A percentile compares a stretch with the other conserved stretches of the same genome.
Conservation (phyloP, 2,888 invertebrate species). For the Mantis religiosa region DNA sequence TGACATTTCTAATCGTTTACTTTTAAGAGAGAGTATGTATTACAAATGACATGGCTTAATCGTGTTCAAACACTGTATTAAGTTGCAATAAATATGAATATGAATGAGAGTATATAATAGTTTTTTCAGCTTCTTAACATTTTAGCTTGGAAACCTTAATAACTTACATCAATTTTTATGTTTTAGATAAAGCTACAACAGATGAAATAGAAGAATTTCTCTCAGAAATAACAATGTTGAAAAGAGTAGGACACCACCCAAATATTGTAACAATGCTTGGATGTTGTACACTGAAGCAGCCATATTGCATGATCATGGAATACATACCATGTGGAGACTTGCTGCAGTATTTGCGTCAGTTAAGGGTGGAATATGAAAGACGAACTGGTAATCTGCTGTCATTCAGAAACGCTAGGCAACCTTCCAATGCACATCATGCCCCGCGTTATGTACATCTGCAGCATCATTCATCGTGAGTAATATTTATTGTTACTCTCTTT, state of each 20-base stretch:
- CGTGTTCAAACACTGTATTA: too few relatives aligned
- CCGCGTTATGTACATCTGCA: constrained; percentile 25
- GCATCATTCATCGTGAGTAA: constrained; percentile 12
- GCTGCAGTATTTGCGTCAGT: constrained; percentile 51
- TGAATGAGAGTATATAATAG: too few relatives aligned
- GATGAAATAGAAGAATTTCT: constrained; percentile 60
- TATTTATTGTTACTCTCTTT: background rate
- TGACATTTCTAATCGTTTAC: too few relatives aligned
- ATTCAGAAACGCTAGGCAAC: background rate
- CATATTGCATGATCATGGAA: constrained; percentile 72
- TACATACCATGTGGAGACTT: constrained; percentile 75
- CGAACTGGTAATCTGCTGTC: background rate
- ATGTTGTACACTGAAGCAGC: constrained; percentile 66
- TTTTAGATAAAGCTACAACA: constrained; percentile 41
- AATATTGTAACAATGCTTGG: constrained; percentile 72
- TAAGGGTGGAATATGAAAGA: constrained; percentile 28
- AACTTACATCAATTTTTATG: background rate
- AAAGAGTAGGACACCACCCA: constrained; percentile 69
- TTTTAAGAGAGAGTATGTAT: too few relatives aligned
- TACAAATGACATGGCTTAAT: too few relatives aligned
- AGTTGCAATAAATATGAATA: too few relatives aligned
- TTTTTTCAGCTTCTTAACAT: too few relatives aligned
- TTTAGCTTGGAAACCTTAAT: too few relatives aligned
- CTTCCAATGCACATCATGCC: background rate
- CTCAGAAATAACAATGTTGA: constrained; percentile 73